Evolutionary conservation across 92 coral and sea anemone species (phyloP), one percentile per base, ranked within the genome.

Genomic region (Montipora capitata): DNA sequence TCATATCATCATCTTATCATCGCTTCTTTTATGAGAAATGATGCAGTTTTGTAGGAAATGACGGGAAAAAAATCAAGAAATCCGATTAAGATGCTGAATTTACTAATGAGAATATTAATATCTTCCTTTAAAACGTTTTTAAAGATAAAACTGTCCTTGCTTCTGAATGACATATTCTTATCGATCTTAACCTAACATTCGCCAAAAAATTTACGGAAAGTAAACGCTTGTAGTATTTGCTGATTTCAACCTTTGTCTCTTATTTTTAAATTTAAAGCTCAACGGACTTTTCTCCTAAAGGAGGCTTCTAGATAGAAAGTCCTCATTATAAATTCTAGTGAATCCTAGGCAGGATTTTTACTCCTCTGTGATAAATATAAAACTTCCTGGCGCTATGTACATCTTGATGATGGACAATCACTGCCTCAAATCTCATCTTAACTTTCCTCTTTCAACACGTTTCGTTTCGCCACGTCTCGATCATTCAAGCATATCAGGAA

Each of bases 141-240:
- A 57, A 83, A 49, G 61, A 72, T 61, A 12, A 57, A 83, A 72
- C 42, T 40, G 61, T 74, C 39, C 52, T 72, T 45, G 58, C 87
- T 73, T 73, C 57, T 71, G 78, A 82, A 69, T 57, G 78, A 41
- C 62, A 83, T 7, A 18, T 57, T 83, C 87, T 83, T 83, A 83
- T 83, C 87, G 61, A 68, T 40, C 48, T 70, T 20, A 83, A 58
- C 62, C 72, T 83, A 73, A 72, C 87, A 72, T 83, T 83, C 79
- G 72, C 59, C 87, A 83, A 72, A 27, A 83, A 73, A 68, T 57
- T 72, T 72, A 73, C 20, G 72, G 79, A 83, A 83, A 43, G 87
- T 67, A 62, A 83, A 83, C 78, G 72, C 5, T 8, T 15, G 40
- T 16, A 56, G 74, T 61, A 27, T 15, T 14, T 64, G 27, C 20